These are phyloP conservation scores for Centropus unirufus DNA, from an alignment of 2,113 vertebrate species.

Conservation along the genomic window DNA sequence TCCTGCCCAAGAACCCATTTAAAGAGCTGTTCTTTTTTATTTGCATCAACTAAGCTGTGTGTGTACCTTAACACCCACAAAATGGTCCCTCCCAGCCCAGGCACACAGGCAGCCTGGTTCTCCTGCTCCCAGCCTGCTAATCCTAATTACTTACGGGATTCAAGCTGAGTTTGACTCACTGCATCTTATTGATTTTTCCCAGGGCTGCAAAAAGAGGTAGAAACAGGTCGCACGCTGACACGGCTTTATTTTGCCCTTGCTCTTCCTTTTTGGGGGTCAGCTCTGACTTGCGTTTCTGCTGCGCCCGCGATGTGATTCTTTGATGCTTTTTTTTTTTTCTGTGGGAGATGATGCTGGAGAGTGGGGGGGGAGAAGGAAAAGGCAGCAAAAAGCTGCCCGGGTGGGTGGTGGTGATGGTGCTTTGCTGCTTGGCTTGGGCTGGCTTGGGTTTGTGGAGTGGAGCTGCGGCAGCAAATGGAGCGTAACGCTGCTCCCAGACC, in stretches of 20 bases:
- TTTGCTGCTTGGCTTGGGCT: not conserved
- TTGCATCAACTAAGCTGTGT: not conserved
- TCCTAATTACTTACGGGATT: conserved; percentile 43
- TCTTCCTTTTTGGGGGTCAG: conserved; percentile 2
- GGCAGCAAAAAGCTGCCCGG: not conserved
- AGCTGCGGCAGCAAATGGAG: not conserved
- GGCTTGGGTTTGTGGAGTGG: accelerated
- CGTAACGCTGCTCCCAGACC: not conserved
- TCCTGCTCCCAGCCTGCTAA: conserved; percentile 19
- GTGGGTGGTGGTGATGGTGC: too few relatives aligned
- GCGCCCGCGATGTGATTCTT: not conserved
- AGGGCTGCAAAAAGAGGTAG: conserved; percentile 29
- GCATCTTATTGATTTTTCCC: conserved; percentile 60
- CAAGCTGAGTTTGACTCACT: conserved; percentile 46
- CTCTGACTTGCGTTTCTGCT: not conserved
- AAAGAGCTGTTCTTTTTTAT: not conserved
- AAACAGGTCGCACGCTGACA: conserved; percentile 7
- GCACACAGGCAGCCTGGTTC: not conserved
- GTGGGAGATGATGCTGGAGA: not conserved
- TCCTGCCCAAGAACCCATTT: not conserved
- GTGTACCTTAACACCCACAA: not conserved
- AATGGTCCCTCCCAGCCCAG: conserved; percentile 17
- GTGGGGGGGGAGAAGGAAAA: not conserved
- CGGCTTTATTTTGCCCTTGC: conserved; percentile 52
- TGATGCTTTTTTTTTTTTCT: not conserved